A percentile compares a stretch with the other conserved stretches of the same genome.
Conservation (phyloP, 2,888 invertebrate species). For the Zelleria hepariella region DNA sequence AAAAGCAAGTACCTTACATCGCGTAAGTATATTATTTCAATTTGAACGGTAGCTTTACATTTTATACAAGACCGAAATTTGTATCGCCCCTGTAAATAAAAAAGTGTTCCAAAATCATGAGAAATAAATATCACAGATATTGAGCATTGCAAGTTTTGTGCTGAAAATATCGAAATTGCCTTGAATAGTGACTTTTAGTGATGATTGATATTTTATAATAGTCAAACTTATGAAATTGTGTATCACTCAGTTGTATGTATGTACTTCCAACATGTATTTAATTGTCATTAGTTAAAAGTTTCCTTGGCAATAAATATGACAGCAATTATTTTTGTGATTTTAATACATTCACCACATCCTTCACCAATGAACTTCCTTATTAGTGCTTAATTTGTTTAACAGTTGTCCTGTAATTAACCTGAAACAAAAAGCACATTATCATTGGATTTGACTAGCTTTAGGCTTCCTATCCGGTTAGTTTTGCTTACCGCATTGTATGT, state of each 20-base stretch:
- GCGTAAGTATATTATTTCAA: neutral
- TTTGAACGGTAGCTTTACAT: neutral
- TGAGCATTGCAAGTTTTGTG: slow-evolving; percentile 9
- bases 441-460: too few species aligned
- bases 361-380: slow-evolving; percentile 81
- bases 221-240: neutral
- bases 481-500: slow-evolving; percentile 80
- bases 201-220: neutral
- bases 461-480: too few species aligned
- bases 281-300: neutral
- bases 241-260: too few species aligned
- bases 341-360: neutral
- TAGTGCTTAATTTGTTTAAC: slow-evolving; percentile 73
- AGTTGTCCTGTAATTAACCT: slow-evolving; percentile 77
- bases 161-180: slow-evolving; percentile 22
- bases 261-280: neutral
- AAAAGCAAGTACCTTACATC: neutral
- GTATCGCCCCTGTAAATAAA: neutral
- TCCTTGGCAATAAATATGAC: slow-evolving; percentile 4
- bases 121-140: neutral
- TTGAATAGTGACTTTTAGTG: slow-evolving; percentile 18
- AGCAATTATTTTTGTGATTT: neutral
- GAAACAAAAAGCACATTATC: slow-evolving; percentile 19
- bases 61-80: neutral
- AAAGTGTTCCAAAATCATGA: neutral